Percentiles rank a stretch among this genome's conserved stretches.
Conservation (phyloP, 2,113 vertebrate species). For the Rhineura floridana region DNA sequence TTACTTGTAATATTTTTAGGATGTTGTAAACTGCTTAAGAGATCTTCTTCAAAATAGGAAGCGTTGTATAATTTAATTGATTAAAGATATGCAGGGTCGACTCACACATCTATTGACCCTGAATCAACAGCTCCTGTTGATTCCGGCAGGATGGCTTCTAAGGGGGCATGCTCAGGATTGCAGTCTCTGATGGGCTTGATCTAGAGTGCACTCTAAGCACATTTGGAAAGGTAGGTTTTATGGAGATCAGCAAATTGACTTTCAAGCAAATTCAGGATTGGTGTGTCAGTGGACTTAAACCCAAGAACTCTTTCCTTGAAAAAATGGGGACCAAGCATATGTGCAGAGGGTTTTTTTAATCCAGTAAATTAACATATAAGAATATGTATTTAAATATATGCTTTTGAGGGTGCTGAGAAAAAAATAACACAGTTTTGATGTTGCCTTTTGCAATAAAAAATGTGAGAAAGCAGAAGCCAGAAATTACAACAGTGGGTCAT, state of each 20-base stretch:
- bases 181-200: neutral
- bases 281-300: neutral
- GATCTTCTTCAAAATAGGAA: too few relatives aligned
- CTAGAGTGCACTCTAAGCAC: neutral
- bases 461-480: neutral
- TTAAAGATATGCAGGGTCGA: neutral
- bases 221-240: neutral
- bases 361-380: neutral
- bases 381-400: neutral
- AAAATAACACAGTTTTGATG: too few relatives aligned
- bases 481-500: neutral
- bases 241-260: neutral
- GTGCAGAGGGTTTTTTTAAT: neutral
- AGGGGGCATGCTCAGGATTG: neutral
- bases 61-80: too few relatives aligned
- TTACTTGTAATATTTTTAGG: too few relatives aligned
- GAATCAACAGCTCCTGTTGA: too few relatives aligned
- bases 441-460: neutral
- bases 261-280: neutral
- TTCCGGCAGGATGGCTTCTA: neutral
- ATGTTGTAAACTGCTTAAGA: too few relatives aligned
- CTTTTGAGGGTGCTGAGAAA: neutral
- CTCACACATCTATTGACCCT: neutral
- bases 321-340: neutral
- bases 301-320: neutral